Conservation (phyloP, 2,113 vertebrate species). For the Vanacampus margaritifer region DNA sequence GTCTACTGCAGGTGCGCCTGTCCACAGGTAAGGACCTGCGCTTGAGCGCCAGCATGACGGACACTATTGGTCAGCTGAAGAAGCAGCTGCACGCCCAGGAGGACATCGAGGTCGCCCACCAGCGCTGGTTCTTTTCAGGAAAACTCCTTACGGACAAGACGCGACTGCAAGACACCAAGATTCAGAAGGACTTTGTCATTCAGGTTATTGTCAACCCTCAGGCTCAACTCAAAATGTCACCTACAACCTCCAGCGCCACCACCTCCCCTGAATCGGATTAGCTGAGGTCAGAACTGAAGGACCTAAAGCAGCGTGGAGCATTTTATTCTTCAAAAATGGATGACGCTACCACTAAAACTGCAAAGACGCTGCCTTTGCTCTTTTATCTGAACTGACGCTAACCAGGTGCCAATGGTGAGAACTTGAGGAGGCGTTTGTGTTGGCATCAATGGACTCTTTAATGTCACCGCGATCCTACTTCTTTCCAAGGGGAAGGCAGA, state of each 20-base stretch:
- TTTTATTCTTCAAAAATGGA: slow-evolving; percentile 19
- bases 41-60: slow-evolving; percentile 88
- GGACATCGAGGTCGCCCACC: slow-evolving; percentile 84
- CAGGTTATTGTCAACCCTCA: slow-evolving; percentile 96
- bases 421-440: slow-evolving; percentile 27
- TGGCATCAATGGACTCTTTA: slow-evolving; percentile 19
- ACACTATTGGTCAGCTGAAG: slow-evolving; percentile 92
- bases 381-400: slow-evolving; percentile 24
- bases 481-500: slow-evolving; percentile 9
- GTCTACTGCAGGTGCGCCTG: slow-evolving; percentile 72
- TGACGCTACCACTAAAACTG: slow-evolving; percentile 14
- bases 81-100: slow-evolving; percentile 91
- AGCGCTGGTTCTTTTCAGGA: slow-evolving; percentile 98
- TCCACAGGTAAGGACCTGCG: slow-evolving; percentile 93
- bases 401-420: slow-evolving; percentile 58
- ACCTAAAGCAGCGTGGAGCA: slow-evolving; percentile 9
- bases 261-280: slow-evolving; percentile 44
- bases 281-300: not conserved
- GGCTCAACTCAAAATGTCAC: slow-evolving; percentile 45
- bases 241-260: slow-evolving; percentile 14
- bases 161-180: slow-evolving; percentile 94
- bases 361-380: slow-evolving; percentile 17
- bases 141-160: slow-evolving; percentile 96
- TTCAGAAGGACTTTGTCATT: slow-evolving; percentile 99
- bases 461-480: slow-evolving; percentile 10